Conservation (phyloP, 2,797 vertebrate species). For the Scarus forsteni region DNA sequence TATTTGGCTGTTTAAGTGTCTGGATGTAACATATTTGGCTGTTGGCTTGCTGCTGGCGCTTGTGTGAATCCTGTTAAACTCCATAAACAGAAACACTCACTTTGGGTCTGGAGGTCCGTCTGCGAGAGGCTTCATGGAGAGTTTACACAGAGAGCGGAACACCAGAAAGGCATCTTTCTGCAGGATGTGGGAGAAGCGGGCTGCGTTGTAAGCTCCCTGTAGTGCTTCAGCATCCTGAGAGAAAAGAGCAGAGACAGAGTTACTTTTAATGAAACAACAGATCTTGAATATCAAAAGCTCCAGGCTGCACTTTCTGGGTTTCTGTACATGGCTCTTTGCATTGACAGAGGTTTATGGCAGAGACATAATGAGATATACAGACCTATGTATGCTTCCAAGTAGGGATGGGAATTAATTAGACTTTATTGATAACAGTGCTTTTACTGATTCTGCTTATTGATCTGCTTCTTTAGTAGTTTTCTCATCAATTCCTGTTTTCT, state of each 20-base stretch:
- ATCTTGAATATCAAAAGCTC: neutral
- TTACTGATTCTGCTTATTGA: no score
- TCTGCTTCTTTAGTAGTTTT: no score
- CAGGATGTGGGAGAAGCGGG: constrained; percentile 93
- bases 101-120: constrained; percentile 97
- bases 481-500: no score
- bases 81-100: constrained; percentile 74
- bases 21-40: no score
- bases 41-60: no score
- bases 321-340: neutral
- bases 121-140: constrained; percentile 97
- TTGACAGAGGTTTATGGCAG: neutral
- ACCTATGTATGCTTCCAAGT: neutral
- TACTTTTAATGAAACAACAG: neutral
- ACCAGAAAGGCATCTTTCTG: constrained; percentile 99
- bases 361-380: neutral
- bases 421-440: no score
- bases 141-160: constrained; percentile 96
- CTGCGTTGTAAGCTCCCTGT: constrained; percentile 84
- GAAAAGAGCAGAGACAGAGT: neutral
- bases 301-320: neutral
- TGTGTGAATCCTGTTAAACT: no score
- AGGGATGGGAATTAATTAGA: no score
- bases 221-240: constrained; percentile 89
- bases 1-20: no score